Base-by-base conservation (phyloP, 2,797 vertebrate species). In the Bryconaethiops microstoma region DNA sequence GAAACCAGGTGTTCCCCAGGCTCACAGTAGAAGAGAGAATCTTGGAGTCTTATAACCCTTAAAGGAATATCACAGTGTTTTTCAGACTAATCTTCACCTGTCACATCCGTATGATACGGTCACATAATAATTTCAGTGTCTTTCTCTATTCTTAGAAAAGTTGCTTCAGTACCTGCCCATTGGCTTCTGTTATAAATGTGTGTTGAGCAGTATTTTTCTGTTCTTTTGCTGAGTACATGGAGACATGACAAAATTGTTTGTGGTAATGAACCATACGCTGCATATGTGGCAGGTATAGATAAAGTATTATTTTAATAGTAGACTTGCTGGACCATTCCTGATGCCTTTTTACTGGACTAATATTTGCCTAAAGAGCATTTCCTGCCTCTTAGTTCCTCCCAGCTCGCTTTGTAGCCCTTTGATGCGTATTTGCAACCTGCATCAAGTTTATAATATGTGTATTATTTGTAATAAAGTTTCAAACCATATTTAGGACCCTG, bases 1-100 rank as follows among this genome's bases (percentile, higher is more conserved):
- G 39, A 63, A 60, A 77, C 48, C 64, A 54, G 54, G 29, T 74
- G 65, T 60, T 29, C 67, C 13, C 29, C 42, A 78, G 45, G 42
- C 12, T 54, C 8, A 45, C 8, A 39, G 13, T n/a, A 12, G n/a
- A 70, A 52, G 10, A 35, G 16, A 45, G 35, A 54, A 52, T 29
- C 10, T 10, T 1, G 7, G 13, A 29, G 23, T 16, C 69, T 17
- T 25, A 29, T 54, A 50, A 25, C n/a, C 42, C 12, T 69, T 52
- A 54, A 12, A 4, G 23, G 23, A 35, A 29, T 63, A 19, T 64
- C 39, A 10, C 52, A 2, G 52, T 14, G 17, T 54, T 54, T 54
- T 54, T 54, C 52, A 54, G 17, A 14, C 52, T 54, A 19, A 54
- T 54, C 52, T 14, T 16, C 14, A 19, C 52, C 62, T 7, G 57